These are phyloP conservation scores for Pelodiscus sinensis DNA, from an alignment of 2,113 vertebrate genomes.

Conservation along the genomic window DNA sequence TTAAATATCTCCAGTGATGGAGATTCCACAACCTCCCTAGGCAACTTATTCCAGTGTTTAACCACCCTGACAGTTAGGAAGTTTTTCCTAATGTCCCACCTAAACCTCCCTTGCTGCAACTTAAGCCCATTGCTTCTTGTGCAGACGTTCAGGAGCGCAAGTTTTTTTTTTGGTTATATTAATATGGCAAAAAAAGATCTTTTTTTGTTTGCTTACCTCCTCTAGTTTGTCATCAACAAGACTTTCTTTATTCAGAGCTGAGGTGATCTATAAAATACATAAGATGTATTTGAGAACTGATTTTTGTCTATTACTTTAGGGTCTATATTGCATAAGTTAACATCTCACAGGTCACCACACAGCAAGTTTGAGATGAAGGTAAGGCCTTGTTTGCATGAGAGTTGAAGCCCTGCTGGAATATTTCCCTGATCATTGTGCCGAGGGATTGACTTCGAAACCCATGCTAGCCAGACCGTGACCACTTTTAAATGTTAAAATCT, in stretches of 20 bases:
- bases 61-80: too few species aligned
- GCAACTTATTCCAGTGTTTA: too few species aligned
- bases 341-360: not conserved
- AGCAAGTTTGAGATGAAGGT: not conserved
- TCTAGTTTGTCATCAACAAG: constrained; percentile 55
- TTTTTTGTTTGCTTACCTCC: constrained; percentile 78
- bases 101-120: too few species aligned
- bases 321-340: not conserved
- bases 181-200: not conserved
- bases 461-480: not conserved
- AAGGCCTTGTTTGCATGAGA: rapidly evolving
- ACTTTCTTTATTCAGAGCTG: constrained; percentile 78
- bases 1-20: too few species aligned
- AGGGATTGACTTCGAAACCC: not conserved
- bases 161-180: not conserved
- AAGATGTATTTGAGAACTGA: constrained; percentile 23
- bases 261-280: constrained; percentile 82
- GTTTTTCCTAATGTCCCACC: too few species aligned
- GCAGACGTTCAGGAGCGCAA: too few species aligned
- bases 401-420: not conserved
- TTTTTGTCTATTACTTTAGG: not conserved
- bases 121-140: too few species aligned
- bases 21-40: too few species aligned
- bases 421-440: not conserved
- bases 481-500: not conserved